Evolutionary conservation across 2,113 vertebrate species (phyloP).

Genomic region (Mus pahari): DNA sequence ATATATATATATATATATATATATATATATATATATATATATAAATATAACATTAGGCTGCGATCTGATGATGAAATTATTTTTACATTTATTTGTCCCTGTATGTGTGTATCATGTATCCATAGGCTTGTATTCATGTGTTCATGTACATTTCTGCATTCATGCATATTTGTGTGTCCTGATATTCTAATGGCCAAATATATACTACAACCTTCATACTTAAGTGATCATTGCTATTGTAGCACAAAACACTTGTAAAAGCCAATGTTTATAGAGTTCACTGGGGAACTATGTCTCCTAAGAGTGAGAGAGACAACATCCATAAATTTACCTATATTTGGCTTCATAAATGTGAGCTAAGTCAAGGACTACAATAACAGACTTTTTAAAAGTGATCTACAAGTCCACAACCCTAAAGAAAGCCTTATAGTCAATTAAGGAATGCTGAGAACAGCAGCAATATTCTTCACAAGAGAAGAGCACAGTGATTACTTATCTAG

Average conservation of each 20-base stretch:
- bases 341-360: neutral
- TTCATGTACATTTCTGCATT: neutral
- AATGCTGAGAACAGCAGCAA: neutral
- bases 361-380: neutral
- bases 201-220: neutral
- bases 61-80: neutral
- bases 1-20: neutral
- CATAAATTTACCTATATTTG: neutral
- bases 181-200: neutral
- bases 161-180: neutral
- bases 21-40: neutral
- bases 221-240: neutral
- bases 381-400: neutral
- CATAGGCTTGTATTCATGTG: neutral
- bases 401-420: neutral
- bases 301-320: neutral
- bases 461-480: neutral
- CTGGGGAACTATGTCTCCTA: neutral
- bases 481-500: neutral
- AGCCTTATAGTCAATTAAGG: neutral
- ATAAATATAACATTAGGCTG: neutral
- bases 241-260: neutral
- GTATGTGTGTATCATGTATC: neutral
- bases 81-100: neutral
- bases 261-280: neutral